Conservation (phyloP, 1,140 invertebrate species). For the Eumaeus atala region DNA sequence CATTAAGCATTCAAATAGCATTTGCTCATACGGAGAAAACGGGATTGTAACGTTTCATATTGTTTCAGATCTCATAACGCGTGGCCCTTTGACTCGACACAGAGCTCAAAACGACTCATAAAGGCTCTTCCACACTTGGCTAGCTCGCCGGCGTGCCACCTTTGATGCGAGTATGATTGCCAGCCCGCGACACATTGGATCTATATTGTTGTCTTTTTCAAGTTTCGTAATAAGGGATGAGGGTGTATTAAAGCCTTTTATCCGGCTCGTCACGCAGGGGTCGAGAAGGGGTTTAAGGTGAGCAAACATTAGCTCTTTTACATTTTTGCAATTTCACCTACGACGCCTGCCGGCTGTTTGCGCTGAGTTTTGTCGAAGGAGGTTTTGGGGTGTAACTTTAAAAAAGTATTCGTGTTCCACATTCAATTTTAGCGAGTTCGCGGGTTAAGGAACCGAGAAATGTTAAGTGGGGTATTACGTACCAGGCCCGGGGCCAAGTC, state of each 20-base stretch:
- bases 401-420: slow-evolving; percentile 41
- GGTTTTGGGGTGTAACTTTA: slow-evolving; percentile 45
- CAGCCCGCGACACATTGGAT: slow-evolving; percentile 70
- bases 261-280: slow-evolving; percentile 71
- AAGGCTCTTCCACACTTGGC: slow-evolving; percentile 63
- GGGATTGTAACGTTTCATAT: slow-evolving; percentile 65
- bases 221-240: slow-evolving; percentile 74
- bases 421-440: slow-evolving; percentile 42
- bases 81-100: slow-evolving; percentile 62
- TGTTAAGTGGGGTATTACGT: slow-evolving; percentile 52
- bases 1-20: slow-evolving; percentile 66
- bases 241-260: slow-evolving; percentile 74
- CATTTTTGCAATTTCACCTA: slow-evolving; percentile 73
- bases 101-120: slow-evolving; percentile 51
- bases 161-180: slow-evolving; percentile 72
- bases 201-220: slow-evolving; percentile 74
- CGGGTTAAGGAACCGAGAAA: slow-evolving; percentile 33
- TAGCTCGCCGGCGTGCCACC: slow-evolving; percentile 54
- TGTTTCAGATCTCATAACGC: slow-evolving; percentile 71
- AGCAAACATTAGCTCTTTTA: slow-evolving; percentile 74
- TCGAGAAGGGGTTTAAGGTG: slow-evolving; percentile 72
- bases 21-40: slow-evolving; percentile 60
- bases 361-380: slow-evolving; percentile 31
- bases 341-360: slow-evolving; percentile 61
- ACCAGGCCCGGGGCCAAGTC: slow-evolving; percentile 63